Evolutionary conservation across 2,888 invertebrate genomes (phyloP).

Genomic region (Falcaria lacertinaria): DNA sequence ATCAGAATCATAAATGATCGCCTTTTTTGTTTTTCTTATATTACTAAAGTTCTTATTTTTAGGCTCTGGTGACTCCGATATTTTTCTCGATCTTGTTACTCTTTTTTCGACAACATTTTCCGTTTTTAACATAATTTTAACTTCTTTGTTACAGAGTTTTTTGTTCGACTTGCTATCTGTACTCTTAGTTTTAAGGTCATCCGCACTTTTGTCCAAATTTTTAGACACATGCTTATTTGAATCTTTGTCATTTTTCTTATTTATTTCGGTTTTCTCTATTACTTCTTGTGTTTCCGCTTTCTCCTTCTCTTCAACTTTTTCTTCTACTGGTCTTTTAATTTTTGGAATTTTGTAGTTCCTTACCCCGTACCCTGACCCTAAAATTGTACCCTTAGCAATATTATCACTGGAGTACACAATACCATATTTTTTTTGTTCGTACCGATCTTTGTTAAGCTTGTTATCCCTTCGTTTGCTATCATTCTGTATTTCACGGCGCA

Average conservation of each 20-base stretch:
- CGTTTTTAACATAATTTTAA: conserved; percentile 1
- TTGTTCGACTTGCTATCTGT: conserved; percentile 8
- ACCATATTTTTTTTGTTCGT: conserved; percentile 35
- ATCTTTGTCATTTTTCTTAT: conserved; percentile 10
- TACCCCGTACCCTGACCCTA: conserved; percentile 60
- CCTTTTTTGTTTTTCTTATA: conserved; percentile 33
- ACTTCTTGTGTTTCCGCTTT: conserved; percentile 6
- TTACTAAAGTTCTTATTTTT: conserved; percentile 12
- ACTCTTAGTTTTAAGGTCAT: conserved; percentile 7
- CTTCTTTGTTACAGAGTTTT: background rate
- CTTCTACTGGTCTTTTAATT: conserved; percentile 47
- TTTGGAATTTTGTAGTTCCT: conserved; percentile 75
- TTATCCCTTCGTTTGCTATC: conserved; percentile 23
- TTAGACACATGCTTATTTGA: background rate
- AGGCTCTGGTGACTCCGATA: conserved; percentile 11
- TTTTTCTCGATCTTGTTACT: conserved; percentile 39
- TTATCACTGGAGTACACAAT: conserved; percentile 67
- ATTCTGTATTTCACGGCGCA: conserved; percentile 32
- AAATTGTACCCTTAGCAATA: conserved; percentile 58
- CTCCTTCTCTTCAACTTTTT: conserved; percentile 3
- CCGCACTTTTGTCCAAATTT: conserved; percentile 10
- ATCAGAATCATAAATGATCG: conserved; percentile 42
- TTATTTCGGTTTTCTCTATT: conserved; percentile 9
- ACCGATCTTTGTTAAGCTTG: conserved; percentile 19
- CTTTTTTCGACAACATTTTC: conserved; percentile 20